Conservation (phyloP, 2,113 vertebrate species). For the Carettochelys insculpta region DNA sequence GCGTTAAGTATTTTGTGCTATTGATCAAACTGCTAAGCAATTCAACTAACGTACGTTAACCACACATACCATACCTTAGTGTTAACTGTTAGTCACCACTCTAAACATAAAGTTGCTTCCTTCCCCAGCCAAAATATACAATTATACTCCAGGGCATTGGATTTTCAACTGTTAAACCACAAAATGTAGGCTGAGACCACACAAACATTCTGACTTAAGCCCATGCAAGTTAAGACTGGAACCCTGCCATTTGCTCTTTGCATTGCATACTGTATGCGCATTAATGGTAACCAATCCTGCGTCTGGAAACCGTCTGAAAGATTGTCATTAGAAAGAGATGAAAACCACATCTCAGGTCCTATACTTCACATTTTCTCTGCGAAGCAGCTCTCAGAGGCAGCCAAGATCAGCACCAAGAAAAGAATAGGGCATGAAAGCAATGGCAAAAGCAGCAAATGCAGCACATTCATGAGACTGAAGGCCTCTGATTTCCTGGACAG, state of each 20-base stretch:
- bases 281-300: conserved; percentile 4
- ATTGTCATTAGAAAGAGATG: background rate
- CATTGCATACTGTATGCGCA: background rate
- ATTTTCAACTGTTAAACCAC: conserved; percentile 42
- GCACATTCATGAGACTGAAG: background rate
- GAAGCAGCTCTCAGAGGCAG: conserved; percentile 6
- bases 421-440: background rate
- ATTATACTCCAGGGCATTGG: background rate
- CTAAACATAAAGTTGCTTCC: background rate
- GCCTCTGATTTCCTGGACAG: background rate
- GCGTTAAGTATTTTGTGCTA: background rate
- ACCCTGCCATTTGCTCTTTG: background rate
- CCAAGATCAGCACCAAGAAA: background rate
- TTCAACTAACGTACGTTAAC: conserved; percentile 18
- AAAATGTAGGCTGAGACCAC: conserved; percentile 10
- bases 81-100: conserved; percentile 27
- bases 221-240: conserved; percentile 17
- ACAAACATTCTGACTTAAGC: background rate
- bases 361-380: background rate
- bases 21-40: background rate
- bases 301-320: background rate
- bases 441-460: background rate
- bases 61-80: conserved; percentile 25
- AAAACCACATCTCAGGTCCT: background rate
- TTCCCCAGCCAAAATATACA: background rate